Conservation (phyloP, 2,113 vertebrate genomes). For the Thermophis baileyi region DNA sequence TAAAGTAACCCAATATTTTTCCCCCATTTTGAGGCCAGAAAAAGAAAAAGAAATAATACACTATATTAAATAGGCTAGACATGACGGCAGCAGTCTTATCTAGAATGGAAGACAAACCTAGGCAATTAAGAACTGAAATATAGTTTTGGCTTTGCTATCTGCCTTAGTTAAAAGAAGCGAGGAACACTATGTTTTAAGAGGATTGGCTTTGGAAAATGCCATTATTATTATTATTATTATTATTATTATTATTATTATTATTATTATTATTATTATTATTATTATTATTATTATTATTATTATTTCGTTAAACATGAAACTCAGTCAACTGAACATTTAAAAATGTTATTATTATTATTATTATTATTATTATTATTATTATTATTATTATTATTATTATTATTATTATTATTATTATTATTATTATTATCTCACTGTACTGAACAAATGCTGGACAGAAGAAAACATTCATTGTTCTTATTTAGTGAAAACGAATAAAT, state of each 20-base stretch:
- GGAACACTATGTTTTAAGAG: conserved; percentile 48
- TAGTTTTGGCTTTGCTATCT: conserved; percentile 12
- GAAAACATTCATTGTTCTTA: conserved; percentile 58
- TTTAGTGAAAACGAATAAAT: conserved; percentile 53
- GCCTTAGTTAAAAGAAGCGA: conserved; percentile 41
- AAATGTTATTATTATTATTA: conserved; percentile 48
- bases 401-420: not conserved
- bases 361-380: conserved; percentile 10
- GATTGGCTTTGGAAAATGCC: conserved; percentile 60
- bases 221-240: too few species aligned
- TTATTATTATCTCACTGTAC: conserved; percentile 49
- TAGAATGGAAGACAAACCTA: conserved; percentile 8
- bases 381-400: too few species aligned
- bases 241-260: too few species aligned
- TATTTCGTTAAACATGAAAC: too few species aligned
- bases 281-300: conserved; percentile 46
- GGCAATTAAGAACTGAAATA: conserved; percentile 45
- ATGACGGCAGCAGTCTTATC: not conserved
- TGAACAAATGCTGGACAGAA: conserved; percentile 54
- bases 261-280: conserved; percentile 45
- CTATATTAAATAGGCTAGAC: conserved; percentile 34
- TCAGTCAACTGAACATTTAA: too few species aligned
- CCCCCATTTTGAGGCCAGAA: not conserved
- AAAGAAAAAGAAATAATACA: not conserved
- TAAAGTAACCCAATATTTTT: conserved; percentile 24